These are phyloP conservation scores for Holotrichia oblita DNA, from an alignment of 1,140 invertebrate species.

Conservation along the genomic window DNA sequence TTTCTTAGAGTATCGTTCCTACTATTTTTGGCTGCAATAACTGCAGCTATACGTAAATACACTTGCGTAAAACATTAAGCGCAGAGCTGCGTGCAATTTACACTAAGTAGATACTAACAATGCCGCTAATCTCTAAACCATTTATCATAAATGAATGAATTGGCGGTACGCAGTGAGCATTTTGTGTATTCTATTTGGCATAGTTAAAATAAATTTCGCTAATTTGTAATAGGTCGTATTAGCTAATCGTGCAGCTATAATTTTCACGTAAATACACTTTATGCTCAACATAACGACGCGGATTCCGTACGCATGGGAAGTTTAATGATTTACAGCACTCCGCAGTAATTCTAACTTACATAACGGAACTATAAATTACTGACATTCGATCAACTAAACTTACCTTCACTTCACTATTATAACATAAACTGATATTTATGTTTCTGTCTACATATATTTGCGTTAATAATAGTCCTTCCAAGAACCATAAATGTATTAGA, in stretches of 20 bases:
- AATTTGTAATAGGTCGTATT: not conserved
- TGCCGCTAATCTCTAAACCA: not conserved
- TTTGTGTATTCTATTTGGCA: slow-evolving; percentile 19
- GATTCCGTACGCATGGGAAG: not conserved
- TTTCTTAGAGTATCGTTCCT: too few species aligned
- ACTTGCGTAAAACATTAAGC: too few species aligned
- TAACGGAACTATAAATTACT: too few species aligned
- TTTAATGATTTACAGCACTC: not conserved
- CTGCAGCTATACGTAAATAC: too few species aligned
- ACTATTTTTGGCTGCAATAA: too few species aligned
- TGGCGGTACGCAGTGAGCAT: not conserved
- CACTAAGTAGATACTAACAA: not conserved
- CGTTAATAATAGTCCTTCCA: too few species aligned
- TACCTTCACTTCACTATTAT: too few species aligned
- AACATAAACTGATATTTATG: too few species aligned
- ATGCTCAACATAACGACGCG: not conserved
- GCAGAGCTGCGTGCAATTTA: not conserved
- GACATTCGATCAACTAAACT: too few species aligned
- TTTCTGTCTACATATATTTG: too few species aligned
- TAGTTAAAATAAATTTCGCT: not conserved
- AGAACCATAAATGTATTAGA: too few species aligned
- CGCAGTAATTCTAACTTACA: too few species aligned
- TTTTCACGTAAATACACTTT: slow-evolving; percentile 1
- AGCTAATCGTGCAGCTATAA: not conserved
- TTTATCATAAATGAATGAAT: not conserved